Conservation (phyloP, 2,888 invertebrate genomes). For the Pristionchus arcanus region DNA sequence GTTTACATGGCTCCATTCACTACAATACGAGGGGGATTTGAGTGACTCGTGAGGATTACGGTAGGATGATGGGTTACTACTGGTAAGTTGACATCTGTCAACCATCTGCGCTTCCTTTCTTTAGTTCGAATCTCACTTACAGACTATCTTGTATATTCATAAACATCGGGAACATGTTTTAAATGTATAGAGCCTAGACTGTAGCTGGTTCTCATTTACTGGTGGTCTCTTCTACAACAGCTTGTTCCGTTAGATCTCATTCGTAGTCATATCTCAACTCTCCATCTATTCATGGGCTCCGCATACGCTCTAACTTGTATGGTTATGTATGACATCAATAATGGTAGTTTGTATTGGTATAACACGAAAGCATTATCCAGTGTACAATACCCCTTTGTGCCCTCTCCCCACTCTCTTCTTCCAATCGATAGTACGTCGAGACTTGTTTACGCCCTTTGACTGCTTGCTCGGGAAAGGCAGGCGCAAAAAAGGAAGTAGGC, state of each 20-base stretch:
- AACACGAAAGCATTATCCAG: background rate
- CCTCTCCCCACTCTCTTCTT: background rate
- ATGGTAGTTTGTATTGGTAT: background rate
- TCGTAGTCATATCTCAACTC: constrained; percentile 14
- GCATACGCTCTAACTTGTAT: background rate
- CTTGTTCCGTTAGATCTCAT: background rate
- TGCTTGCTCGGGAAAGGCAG: constrained; percentile 27
- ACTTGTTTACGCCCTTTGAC: constrained; percentile 48
- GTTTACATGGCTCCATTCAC: constrained; percentile 4
- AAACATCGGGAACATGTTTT: background rate
- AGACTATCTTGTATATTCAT: background rate
- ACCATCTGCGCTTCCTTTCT: background rate
- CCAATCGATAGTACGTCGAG: constrained; percentile 31
- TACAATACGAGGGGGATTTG: background rate
- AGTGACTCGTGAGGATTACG: background rate
- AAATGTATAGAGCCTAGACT: background rate
- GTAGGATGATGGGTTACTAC: constrained; percentile 10
- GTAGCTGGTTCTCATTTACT: constrained; percentile 7
- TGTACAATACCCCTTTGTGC: background rate
- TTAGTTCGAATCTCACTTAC: background rate
- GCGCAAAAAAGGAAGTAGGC: constrained; percentile 10
- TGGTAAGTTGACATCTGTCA: constrained; percentile 7
- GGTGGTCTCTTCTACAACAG: background rate
- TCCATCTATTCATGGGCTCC: background rate
- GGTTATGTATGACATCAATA: background rate